These are phyloP conservation scores for Rhagologus leucostigma DNA, from an alignment of 2,113 vertebrate genomes.

Conservation along the genomic window DNA sequence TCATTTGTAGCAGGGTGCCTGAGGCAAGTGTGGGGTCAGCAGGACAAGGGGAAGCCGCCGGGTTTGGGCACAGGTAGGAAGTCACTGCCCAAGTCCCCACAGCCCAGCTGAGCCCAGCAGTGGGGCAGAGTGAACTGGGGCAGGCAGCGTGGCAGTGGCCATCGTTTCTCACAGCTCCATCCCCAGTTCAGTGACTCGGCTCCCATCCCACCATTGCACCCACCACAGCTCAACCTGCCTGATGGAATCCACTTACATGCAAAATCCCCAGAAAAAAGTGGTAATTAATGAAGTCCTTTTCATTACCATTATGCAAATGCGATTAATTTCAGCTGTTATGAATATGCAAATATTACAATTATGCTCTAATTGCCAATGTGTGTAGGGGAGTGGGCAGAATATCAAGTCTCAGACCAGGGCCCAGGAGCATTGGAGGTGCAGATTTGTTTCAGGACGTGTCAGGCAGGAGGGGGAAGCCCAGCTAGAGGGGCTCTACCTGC, in stretches of 20 bases:
- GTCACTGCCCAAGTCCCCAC: rapidly evolving
- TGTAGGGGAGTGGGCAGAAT: conserved; percentile 50
- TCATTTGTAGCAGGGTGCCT: neutral
- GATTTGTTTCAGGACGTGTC: rapidly evolving
- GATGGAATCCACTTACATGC: conserved; percentile 58
- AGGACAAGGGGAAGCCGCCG: neutral
- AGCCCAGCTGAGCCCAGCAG: rapidly evolving
- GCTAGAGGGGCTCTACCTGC: neutral
- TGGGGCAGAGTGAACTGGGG: neutral
- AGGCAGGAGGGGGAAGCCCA: neutral
- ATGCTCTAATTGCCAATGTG: conserved; percentile 64
- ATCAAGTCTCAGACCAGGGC: conserved; percentile 31
- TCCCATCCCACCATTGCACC: neutral
- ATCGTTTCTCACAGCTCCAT: rapidly evolving
- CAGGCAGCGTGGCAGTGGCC: neutral
- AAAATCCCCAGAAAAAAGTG: conserved; percentile 49
- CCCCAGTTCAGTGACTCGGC: neutral
- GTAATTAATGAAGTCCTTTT: conserved; percentile 77
- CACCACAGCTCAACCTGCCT: neutral
- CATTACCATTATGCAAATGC: conserved; percentile 76
- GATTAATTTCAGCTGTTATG: conserved; percentile 73
- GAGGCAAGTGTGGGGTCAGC: neutral
- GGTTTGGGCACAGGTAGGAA: neutral
- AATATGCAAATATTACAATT: conserved; percentile 78
- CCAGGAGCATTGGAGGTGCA: neutral